These are phyloP conservation scores for Burhinus bistriatus DNA, from an alignment of 2,113 vertebrate species.

Conservation along the genomic window DNA sequence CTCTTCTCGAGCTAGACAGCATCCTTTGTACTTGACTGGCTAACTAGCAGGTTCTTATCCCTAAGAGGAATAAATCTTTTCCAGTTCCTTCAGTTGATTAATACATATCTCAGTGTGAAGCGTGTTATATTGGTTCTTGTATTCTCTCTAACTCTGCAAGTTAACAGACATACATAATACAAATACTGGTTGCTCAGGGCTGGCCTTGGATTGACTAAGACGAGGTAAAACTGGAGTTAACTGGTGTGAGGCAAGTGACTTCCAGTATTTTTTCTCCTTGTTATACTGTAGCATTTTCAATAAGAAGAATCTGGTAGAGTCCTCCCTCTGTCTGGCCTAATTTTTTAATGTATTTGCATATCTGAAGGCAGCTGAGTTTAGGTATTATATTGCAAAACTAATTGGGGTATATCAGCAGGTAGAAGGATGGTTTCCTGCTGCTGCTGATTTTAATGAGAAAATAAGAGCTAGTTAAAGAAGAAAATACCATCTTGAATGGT, in stretches of 20 bases:
- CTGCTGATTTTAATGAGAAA: neutral
- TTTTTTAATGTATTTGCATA: neutral
- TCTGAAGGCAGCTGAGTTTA: neutral
- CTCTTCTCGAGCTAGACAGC: neutral
- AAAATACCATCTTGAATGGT: neutral
- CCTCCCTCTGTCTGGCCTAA: neutral
- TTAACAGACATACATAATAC: neutral
- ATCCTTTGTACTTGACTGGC: neutral
- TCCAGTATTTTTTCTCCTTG: neutral
- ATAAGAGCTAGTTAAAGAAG: neutral
- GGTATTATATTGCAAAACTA: neutral
- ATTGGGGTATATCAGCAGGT: neutral
- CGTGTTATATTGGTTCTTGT: neutral
- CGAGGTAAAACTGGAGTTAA: neutral
- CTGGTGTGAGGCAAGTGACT: neutral
- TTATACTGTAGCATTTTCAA: neutral
- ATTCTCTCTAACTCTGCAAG: neutral
- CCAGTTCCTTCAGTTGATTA: neutral
- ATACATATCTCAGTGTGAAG: neutral
- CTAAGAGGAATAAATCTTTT: neutral
- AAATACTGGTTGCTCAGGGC: neutral
- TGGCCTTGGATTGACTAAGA: neutral
- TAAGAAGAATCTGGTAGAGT: neutral
- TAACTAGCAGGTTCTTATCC: neutral
- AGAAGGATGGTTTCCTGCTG: neutral